A percentile compares a stretch with the other conserved stretches of the same genome.
These are phyloP conservation scores for Mirounga angustirostris DNA, from an alignment of 2,113 vertebrate genomes.

Conservation along the genomic window DNA sequence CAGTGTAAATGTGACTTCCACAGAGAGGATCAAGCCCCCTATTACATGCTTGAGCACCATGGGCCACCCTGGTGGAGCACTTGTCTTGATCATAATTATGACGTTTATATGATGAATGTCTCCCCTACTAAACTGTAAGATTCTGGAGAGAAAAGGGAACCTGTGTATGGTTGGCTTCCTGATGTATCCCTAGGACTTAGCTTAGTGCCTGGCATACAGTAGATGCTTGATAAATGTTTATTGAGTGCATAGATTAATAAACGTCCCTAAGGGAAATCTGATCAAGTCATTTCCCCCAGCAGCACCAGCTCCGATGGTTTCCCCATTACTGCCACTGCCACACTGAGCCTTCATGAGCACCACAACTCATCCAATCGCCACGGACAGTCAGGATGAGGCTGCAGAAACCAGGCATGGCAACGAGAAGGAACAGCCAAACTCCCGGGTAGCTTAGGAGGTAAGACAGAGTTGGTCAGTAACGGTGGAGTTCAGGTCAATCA, in stretches of 20 bases:
- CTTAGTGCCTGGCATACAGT: not conserved
- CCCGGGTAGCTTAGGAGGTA: not conserved
- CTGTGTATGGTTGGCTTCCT: not conserved
- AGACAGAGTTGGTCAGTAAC: not conserved
- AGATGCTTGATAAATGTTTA: not conserved
- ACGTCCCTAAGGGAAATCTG: not conserved
- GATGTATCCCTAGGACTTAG: not conserved
- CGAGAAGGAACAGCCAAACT: not conserved
- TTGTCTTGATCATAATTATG: not conserved
- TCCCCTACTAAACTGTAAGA: not conserved
- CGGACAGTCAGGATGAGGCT: not conserved
- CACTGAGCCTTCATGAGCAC: not conserved
- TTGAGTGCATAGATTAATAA: not conserved
- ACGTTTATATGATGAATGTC: not conserved
- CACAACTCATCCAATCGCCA: not conserved
- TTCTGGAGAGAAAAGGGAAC: not conserved
- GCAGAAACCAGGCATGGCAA: not conserved
- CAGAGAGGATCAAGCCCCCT: not conserved
- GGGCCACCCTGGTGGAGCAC: not conserved
- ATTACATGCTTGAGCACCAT: not conserved
- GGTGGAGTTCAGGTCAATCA: not conserved
- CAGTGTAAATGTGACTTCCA: not conserved
- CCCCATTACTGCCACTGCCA: not conserved
- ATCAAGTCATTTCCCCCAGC: not conserved
- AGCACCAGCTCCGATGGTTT: not conserved